Conservation (phyloP, 2,797 vertebrate genomes). For the Urocyon cinereoargenteus region DNA sequence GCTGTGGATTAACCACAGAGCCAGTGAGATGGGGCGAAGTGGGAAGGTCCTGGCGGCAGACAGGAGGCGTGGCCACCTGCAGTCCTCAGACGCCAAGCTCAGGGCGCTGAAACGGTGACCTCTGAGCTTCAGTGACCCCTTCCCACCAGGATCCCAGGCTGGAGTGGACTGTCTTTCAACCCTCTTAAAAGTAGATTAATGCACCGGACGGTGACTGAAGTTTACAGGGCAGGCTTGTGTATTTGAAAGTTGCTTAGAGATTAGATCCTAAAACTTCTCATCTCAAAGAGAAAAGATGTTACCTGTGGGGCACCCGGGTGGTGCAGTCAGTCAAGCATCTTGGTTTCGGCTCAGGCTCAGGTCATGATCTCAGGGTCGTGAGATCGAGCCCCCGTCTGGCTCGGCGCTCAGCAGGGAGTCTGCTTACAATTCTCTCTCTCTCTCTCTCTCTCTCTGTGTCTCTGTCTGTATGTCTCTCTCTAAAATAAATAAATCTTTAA, state of each 20-base stretch:
- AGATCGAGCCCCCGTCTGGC: background rate
- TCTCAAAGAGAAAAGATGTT: background rate
- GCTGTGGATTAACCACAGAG: background rate
- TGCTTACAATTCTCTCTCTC: background rate
- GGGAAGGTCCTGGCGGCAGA: background rate
- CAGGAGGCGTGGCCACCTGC: rapidly evolving
- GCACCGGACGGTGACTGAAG: background rate
- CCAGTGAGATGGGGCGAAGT: rapidly evolving
- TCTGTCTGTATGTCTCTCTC: background rate
- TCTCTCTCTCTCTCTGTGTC: background rate
- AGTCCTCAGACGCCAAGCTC: background rate
- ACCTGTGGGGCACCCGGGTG: background rate
- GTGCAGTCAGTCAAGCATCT: rapidly evolving
- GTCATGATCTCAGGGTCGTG: background rate
- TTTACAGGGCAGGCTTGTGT: rapidly evolving
- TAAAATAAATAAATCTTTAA: background rate
- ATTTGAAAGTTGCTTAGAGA: background rate
- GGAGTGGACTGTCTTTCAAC: background rate
- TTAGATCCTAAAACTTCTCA: background rate
- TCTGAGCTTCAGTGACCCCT: background rate
- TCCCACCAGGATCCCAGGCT: rapidly evolving
- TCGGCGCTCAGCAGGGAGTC: background rate
- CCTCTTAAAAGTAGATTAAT: no score
- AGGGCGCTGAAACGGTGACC: rapidly evolving
- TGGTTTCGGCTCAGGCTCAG: background rate